Percentiles rank a stretch among this genome's conserved stretches.
Conservation (phyloP, 2,888 invertebrate species). For the Leptopilina syphax region DNA sequence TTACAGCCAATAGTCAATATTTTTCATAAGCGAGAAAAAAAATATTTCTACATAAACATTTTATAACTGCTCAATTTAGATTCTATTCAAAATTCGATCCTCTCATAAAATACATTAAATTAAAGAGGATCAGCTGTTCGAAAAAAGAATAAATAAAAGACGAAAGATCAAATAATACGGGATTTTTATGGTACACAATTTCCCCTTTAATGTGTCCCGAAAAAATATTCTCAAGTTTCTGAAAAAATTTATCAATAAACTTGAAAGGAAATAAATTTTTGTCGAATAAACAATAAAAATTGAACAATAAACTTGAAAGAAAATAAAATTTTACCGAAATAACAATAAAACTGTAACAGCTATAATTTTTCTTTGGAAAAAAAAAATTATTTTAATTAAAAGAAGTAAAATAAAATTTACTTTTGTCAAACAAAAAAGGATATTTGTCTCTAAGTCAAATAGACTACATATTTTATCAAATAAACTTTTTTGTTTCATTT, state of each 20-base stretch:
- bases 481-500: too few species aligned
- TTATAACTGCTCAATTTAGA: too few species aligned
- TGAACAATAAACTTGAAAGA: neutral
- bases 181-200: slow-evolving; percentile 6
- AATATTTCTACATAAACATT: too few species aligned
- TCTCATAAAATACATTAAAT: neutral
- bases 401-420: too few species aligned
- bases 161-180: neutral
- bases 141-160: too few species aligned
- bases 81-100: neutral
- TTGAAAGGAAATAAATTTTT: neutral
- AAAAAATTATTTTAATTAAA: too few species aligned
- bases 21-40: too few species aligned
- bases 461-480: too few species aligned
- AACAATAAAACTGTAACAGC: neutral
- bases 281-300: neutral
- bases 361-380: neutral
- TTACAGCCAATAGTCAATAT: too few species aligned
- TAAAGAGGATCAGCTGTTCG: neutral
- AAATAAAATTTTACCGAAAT: too few species aligned
- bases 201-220: neutral
- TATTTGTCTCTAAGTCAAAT: too few species aligned
- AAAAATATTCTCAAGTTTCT: neutral
- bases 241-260: neutral
- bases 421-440: too few species aligned